These are phyloP conservation scores for Macrochelys suwanniensis DNA, from an alignment of 2,797 vertebrate genomes.

Conservation along the genomic window DNA sequence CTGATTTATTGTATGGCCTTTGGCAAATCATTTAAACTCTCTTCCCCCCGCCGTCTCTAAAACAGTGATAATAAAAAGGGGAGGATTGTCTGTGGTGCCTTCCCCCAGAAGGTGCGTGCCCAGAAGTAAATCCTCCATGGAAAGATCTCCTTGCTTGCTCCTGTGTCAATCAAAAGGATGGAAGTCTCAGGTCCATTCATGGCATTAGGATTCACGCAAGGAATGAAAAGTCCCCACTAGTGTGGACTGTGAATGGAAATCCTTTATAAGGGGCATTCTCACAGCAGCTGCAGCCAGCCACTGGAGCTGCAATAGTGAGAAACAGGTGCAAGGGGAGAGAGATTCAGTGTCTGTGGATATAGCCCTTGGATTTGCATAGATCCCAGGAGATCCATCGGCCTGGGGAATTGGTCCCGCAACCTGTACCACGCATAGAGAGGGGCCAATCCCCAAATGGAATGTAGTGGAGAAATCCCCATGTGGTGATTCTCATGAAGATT, in stretches of 20 bases:
- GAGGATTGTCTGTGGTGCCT: neutral
- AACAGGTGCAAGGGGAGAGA: neutral
- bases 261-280: conserved; percentile 3
- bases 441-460: neutral
- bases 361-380: neutral
- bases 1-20: neutral
- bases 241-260: conserved; percentile 19
- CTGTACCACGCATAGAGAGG: neutral
- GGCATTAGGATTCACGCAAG: neutral
- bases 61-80: neutral
- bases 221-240: neutral
- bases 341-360: neutral
- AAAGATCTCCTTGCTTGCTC: neutral
- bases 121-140: neutral
- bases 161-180: neutral
- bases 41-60: neutral
- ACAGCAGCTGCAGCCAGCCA: neutral
- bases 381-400: neutral
- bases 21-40: neutral
- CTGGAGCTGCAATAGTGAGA: neutral
- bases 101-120: neutral
- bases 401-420: neutral
- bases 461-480: neutral
- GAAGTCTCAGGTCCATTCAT: neutral
- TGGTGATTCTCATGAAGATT: neutral